These are phyloP conservation scores for Drosophila anomelani DNA, from an alignment of 2,888 invertebrate species.

Conservation along the genomic window DNA sequence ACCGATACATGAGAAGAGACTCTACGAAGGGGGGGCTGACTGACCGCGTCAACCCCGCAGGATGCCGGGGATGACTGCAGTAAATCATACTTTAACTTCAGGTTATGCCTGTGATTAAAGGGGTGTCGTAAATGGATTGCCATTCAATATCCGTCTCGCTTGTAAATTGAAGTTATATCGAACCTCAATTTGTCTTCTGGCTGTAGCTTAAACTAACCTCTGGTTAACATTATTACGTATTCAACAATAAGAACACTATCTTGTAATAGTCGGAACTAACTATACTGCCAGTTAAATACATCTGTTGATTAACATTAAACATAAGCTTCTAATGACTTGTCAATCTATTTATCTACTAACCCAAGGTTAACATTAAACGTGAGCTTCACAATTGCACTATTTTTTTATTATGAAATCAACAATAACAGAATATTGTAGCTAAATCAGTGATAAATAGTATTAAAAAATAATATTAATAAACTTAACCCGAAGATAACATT, in stretches of 20 bases:
- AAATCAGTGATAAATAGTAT: not conserved
- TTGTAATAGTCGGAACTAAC: too few relatives aligned
- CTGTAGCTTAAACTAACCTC: not conserved
- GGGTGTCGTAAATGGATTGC: not conserved
- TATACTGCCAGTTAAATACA: too few relatives aligned
- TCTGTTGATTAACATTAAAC: too few relatives aligned
- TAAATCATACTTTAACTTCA: slow-evolving; percentile 9
- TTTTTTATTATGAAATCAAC: not conserved
- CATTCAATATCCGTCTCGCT: not conserved
- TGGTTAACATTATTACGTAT: not conserved
- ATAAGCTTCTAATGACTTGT: too few relatives aligned
- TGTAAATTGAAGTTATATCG: not conserved
- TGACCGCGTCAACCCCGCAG: not conserved
- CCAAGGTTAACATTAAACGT: not conserved
- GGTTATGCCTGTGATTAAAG: not conserved
- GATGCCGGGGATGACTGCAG: not conserved
- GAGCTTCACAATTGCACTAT: not conserved
- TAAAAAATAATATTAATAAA: not conserved
- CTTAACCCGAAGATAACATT: not conserved
- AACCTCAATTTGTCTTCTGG: not conserved
- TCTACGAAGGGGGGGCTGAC: not conserved
- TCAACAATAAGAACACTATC: not conserved
- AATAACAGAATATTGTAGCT: not conserved
- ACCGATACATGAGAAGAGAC: not conserved
- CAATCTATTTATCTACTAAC: not conserved